These are phyloP conservation scores for Prinia subflava DNA, from an alignment of 2,113 vertebrate genomes.

Conservation along the genomic window DNA sequence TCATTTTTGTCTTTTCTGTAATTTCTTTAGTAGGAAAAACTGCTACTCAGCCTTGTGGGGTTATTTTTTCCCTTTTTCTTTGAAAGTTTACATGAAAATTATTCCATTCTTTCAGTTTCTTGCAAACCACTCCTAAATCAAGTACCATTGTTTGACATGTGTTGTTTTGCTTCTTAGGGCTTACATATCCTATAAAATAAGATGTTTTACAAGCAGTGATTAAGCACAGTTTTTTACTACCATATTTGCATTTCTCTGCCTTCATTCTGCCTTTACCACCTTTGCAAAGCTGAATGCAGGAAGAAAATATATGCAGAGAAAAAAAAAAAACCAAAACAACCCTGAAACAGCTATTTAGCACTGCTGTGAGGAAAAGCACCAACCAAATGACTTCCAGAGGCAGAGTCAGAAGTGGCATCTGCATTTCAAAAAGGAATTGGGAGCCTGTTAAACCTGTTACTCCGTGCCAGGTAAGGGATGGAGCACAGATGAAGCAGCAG, in stretches of 20 bases:
- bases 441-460: constrained; percentile 56
- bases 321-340: fast-evolving
- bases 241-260: not conserved
- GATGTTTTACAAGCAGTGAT: not conserved
- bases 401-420: constrained; percentile 3
- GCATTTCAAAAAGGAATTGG: constrained; percentile 44
- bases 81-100: not conserved
- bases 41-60: not conserved
- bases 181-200: not conserved
- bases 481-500: not conserved
- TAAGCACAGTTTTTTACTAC: not conserved
- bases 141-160: not conserved
- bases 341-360: not conserved
- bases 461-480: constrained; percentile 1
- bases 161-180: not conserved
- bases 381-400: constrained; percentile 17
- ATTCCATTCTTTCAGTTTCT: not conserved
- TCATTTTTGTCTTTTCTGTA: not conserved
- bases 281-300: not conserved
- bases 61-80: not conserved
- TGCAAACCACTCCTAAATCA: not conserved
- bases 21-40: not conserved
- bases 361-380: not conserved
- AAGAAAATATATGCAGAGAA: not conserved
- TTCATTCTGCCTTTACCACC: not conserved